Evolutionary conservation across 2,797 vertebrate genomes (phyloP).

Genomic region (Microctenopoma stevenorrisi): DNA sequence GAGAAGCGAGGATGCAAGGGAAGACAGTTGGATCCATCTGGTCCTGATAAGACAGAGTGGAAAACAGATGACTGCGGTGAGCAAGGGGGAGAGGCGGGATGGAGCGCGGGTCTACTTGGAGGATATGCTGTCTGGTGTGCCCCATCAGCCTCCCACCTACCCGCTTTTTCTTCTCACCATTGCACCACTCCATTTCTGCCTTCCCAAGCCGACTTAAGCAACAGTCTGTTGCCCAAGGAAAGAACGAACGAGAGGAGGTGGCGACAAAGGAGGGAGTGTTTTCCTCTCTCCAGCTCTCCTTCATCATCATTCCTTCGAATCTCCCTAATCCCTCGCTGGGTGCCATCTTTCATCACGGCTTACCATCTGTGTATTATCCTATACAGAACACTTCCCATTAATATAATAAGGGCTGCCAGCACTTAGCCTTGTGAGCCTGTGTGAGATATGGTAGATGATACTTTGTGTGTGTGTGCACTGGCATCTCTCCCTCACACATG

Average conservation of each 20-base stretch:
- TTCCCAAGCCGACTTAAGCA: constrained; percentile 57
- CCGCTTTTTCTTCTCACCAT: constrained; percentile 43
- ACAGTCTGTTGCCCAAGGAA: constrained; percentile 60
- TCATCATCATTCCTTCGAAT: constrained; percentile 60
- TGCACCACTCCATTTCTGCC: constrained; percentile 51
- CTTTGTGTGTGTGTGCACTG: constrained; percentile 11
- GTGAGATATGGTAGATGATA: constrained; percentile 63
- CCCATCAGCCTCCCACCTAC: constrained; percentile 57
- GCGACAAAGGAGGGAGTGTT: constrained; percentile 73
- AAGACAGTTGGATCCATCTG: constrained; percentile 89
- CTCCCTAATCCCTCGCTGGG: constrained; percentile 72
- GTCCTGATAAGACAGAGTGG: constrained; percentile 90
- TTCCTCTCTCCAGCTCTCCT: constrained; percentile 46
- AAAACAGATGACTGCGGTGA: constrained; percentile 90
- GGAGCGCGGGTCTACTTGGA: constrained; percentile 56
- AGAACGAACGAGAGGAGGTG: constrained; percentile 51
- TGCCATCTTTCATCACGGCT: constrained; percentile 80
- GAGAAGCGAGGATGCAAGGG: constrained; percentile 82
- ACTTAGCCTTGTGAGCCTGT: constrained; percentile 71
- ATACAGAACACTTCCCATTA: constrained; percentile 80
- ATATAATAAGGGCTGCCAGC: constrained; percentile 79
- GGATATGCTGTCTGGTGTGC: constrained; percentile 74
- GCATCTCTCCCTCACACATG: constrained; percentile 33
- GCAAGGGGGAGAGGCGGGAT: constrained; percentile 44
- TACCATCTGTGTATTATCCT: constrained; percentile 77